Base-by-base conservation (phyloP, 2,888 invertebrate genomes). In the Eustalomyia histrio region DNA sequence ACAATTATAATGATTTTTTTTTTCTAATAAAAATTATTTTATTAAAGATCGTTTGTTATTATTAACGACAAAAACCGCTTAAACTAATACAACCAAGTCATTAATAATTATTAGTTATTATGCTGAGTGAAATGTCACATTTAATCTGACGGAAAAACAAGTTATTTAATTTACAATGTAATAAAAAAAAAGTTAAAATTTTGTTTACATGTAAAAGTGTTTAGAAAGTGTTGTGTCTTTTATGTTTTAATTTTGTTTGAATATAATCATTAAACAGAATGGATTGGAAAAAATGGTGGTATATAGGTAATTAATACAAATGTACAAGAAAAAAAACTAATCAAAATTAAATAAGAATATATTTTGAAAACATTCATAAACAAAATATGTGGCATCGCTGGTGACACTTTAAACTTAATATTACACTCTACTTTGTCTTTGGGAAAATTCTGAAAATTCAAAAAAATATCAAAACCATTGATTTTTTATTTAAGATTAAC, bases 191-290 rank as follows among this genome's bases (percentile, higher is more conserved):
- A n/a, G 35, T 35, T 39, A 7, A 1, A 17, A 29, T 52, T 50
- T 33, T 6, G 29, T 24, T 14, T 50, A 14, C 33, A n/a, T 58
- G 53, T n/a, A 21, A 33, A 58, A 72, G 39, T 58, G 33, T 21
- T 60, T 64, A 58, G 52, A 76, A 76, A 78, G 78, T 67, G 33
- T 16, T 3, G 78, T 67, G 21, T 16, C 1, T 18, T n/a, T 53
- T 53, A 12, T 24, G n/a, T 5, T 12, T n/a, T 2, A 53, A 43
- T 63, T 5, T 63, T 50, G 57, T 57, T 12, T 16, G 35, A 57
- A 76, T 47, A 47, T n/a, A n/a, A n/a, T 47, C 14, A 39, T 39
- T 29, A 6, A 39, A 39, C 39, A n/a, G 14, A n/a, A 67, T 67
- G 67, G 67, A 67, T 43, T 39, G 55, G 43, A 67, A 43, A 21